phyloP scores from a whole-genome alignment of 2,113 vertebrate genomes.

The Vulpes ferrilata region DNA sequence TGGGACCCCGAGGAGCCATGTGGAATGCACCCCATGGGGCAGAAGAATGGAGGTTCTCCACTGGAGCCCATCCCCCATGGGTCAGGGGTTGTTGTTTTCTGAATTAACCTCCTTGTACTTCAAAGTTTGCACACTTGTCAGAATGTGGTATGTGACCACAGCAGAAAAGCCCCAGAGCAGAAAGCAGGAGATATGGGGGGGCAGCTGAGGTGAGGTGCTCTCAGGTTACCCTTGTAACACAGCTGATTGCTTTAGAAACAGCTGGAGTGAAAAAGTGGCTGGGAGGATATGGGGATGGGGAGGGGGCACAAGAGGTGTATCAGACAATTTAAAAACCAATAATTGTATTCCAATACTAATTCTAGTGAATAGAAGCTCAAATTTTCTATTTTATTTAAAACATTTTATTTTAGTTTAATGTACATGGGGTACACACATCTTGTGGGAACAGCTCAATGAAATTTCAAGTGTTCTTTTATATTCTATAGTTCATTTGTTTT shows the following conservation, averaged over 20 bases:
- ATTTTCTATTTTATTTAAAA: constrained; percentile 14
- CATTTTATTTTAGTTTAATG: constrained; percentile 5
- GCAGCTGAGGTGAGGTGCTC: not conserved
- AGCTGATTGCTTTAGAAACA: not conserved
- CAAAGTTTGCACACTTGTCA: not conserved
- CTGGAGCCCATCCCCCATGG: not conserved
- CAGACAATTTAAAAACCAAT: not conserved
- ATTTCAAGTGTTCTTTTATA: not conserved
- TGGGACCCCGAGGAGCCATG: not conserved
- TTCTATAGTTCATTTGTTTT: not conserved
- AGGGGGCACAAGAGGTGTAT: not conserved
- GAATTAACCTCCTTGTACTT: not conserved
- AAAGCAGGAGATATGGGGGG: not conserved
- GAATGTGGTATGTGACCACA: not conserved
- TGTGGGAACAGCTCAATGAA: not conserved
- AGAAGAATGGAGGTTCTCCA: not conserved
- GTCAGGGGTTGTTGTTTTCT: not conserved
- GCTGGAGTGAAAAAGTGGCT: not conserved
- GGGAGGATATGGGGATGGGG: not conserved
- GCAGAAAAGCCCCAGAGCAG: not conserved
- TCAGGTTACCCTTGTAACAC: too few species aligned
- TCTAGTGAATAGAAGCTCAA: constrained; percentile 16
- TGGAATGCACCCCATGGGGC: too few species aligned
- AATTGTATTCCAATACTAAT: not conserved
- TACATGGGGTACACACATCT: not conserved